Percentiles rank a stretch among this genome's conserved stretches.
These are phyloP conservation scores for Leptocoma aspasia DNA, from an alignment of 2,113 vertebrate species.

Conservation along the genomic window DNA sequence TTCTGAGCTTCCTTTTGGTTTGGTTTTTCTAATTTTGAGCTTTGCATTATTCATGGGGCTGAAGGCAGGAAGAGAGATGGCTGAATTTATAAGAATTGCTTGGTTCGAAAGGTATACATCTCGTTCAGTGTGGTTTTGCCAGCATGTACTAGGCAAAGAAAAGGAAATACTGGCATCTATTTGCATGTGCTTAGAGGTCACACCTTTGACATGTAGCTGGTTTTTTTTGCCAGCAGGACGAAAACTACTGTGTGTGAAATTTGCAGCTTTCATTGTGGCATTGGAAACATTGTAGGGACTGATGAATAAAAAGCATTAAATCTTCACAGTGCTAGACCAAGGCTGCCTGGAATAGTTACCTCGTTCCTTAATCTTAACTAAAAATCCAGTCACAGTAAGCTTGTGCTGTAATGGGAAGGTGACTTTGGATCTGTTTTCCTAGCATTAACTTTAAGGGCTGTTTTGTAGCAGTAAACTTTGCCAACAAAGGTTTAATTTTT, in stretches of 20 bases:
- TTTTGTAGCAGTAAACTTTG: not conserved
- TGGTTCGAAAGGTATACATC: not conserved
- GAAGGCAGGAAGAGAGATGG: not conserved
- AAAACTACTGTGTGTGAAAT: not conserved
- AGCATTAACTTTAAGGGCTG: not conserved
- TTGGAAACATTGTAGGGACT: not conserved
- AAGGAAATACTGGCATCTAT: not conserved
- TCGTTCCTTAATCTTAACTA: not conserved
- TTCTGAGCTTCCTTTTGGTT: not conserved
- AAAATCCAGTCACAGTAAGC: not conserved
- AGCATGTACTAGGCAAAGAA: not conserved
- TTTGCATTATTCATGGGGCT: not conserved
- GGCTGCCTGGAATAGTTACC: not conserved
- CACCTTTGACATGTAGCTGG: not conserved
- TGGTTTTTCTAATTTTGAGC: not conserved
- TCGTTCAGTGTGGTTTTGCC: not conserved
- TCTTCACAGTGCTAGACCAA: not conserved
- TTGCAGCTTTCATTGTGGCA: not conserved
- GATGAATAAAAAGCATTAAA: not conserved
- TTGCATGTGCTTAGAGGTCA: not conserved
- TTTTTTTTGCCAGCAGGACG: not conserved
- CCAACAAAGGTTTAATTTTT: not conserved
- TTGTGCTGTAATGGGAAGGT: not conserved
- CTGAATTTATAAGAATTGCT: not conserved
- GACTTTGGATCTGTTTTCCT: not conserved